Conservation (phyloP, 2,888 invertebrate species). For the Pherbina coryleti region DNA sequence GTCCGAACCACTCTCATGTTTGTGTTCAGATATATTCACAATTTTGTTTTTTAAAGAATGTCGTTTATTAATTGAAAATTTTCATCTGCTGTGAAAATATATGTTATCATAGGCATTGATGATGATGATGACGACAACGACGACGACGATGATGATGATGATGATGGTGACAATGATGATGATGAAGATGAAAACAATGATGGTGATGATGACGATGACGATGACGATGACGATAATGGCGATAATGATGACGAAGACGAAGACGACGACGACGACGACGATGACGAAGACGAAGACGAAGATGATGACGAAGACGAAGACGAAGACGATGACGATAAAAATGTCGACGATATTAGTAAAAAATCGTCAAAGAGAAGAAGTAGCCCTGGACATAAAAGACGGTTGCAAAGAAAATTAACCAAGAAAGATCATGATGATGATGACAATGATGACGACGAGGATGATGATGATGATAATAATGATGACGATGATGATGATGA, state of each 20-base stretch:
- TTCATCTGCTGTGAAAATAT: slow-evolving; percentile 42
- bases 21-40: slow-evolving; percentile 43
- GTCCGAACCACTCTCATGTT: slow-evolving; percentile 52
- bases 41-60: slow-evolving; percentile 13
- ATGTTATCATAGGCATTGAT: slow-evolving; percentile 53
- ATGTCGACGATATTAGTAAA: slow-evolving; percentile 58
- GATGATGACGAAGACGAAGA: slow-evolving; percentile 65
- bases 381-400: neutral
- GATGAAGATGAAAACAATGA: slow-evolving; percentile 63
- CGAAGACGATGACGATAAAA: slow-evolving; percentile 69
- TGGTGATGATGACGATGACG: slow-evolving; percentile 68
- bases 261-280: slow-evolving; percentile 69
- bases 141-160: slow-evolving; percentile 52
- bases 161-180: no score
- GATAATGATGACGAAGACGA: slow-evolving; percentile 61
- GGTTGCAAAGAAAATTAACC: neutral
- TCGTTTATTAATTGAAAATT: slow-evolving; percentile 44
- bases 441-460: slow-evolving; percentile 52
- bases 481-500: slow-evolving; percentile 52
- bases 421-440: slow-evolving; percentile 54
- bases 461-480: slow-evolving; percentile 45
- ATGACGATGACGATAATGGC: slow-evolving; percentile 59
- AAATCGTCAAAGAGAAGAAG: slow-evolving; percentile 4
- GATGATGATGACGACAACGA: slow-evolving; percentile 66
- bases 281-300: slow-evolving; percentile 64